phyloP scores from a whole-genome alignment of 2,888 invertebrate species.

The Lycophotia porphyrea region DNA sequence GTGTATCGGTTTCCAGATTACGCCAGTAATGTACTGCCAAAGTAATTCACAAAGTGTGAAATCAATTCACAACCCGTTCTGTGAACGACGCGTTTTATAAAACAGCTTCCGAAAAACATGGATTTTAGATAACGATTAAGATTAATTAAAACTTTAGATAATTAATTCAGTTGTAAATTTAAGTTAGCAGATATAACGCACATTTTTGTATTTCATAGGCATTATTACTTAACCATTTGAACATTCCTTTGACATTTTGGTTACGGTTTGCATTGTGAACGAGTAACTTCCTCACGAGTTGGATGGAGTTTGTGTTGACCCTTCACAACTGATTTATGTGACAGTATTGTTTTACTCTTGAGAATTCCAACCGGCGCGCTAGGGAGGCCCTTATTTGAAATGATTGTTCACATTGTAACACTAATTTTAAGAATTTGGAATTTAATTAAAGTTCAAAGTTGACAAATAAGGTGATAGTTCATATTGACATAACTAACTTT shows the following conservation, averaged over 20 bases:
- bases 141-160: conserved; percentile 87
- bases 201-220: conserved; percentile 89
- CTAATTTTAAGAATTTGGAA: conserved; percentile 87
- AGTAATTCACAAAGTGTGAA: conserved; percentile 88
- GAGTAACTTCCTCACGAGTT: conserved; percentile 47
- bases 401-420: conserved; percentile 80
- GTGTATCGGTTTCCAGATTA: conserved; percentile 79
- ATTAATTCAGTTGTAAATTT: conserved; percentile 89
- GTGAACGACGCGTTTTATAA: conserved; percentile 88
- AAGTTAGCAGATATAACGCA: conserved; percentile 90
- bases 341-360: conserved; percentile 52
- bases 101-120: conserved; percentile 88
- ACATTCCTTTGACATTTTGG: conserved; percentile 90
- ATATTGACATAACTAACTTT: conserved; percentile 86
- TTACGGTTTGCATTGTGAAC: conserved; percentile 83
- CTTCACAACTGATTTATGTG: conserved; percentile 40
- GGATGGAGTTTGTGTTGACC: conserved; percentile 47
- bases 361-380: conserved; percentile 63
- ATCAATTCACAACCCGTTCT: conserved; percentile 88
- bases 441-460: conserved; percentile 88
- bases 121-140: conserved; percentile 86
- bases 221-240: conserved; percentile 90
- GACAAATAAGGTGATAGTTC: conserved; percentile 88
- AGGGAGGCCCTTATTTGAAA: conserved; percentile 62
- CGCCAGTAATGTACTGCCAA: conserved; percentile 89